Conservation (phyloP, 2,113 vertebrate genomes). For the Epinephelus moara region DNA sequence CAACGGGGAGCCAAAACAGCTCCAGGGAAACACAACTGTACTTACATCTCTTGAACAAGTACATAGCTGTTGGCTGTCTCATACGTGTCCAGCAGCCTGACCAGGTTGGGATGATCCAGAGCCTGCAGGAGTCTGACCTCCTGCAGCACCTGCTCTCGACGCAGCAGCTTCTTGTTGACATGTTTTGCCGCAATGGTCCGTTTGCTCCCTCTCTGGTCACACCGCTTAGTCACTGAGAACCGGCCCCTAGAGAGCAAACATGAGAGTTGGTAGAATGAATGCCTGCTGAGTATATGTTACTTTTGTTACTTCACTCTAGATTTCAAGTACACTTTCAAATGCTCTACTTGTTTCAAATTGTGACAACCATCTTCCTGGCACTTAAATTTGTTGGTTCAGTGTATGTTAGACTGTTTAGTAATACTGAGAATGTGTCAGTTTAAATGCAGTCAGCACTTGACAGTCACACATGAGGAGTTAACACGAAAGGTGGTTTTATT, state of each 20-base stretch:
- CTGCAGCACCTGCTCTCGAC: conserved; percentile 94
- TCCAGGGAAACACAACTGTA: neutral
- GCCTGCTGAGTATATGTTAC: neutral
- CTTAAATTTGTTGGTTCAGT: neutral
- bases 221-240: conserved; percentile 96
- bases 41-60: conserved; percentile 94
- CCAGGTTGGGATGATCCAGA: conserved; percentile 94
- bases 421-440: neutral
- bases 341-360: neutral
- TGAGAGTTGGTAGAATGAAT: neutral
- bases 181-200: conserved; percentile 93
- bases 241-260: conserved; percentile 87
- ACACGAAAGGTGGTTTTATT: neutral
- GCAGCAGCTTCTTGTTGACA: conserved; percentile 97
- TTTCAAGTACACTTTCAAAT: neutral
- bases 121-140: conserved; percentile 93
- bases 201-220: conserved; percentile 95
- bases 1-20: neutral
- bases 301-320: neutral
- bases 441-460: conserved; percentile 24
- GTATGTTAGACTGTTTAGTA: neutral
- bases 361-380: neutral
- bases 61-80: conserved; percentile 94
- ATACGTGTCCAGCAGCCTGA: conserved; percentile 93
- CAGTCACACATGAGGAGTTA: neutral